Evolutionary conservation across 2,797 vertebrate genomes (phyloP).

Genomic region (Melanotaenia nigrans): DNA sequence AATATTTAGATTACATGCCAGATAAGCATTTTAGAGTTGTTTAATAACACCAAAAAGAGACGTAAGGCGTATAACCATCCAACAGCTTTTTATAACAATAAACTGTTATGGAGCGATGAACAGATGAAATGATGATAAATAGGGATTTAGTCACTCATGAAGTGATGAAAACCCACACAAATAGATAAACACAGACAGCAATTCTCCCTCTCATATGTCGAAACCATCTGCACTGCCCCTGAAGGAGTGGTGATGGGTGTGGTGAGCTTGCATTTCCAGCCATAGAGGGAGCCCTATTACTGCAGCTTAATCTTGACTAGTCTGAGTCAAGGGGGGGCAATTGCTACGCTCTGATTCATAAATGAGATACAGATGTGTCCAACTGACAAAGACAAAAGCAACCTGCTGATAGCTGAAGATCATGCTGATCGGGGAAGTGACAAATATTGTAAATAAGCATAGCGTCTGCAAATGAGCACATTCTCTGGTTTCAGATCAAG

Average conservation of each 20-base stretch:
- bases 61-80: not conserved
- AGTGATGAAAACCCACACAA: constrained; percentile 1
- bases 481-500: constrained; percentile 10
- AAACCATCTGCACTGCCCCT: constrained; percentile 16
- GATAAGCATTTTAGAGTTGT: not conserved
- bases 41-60: not conserved
- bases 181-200: not conserved
- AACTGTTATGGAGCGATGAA: constrained; percentile 29
- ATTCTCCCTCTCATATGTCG: not conserved
- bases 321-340: not conserved
- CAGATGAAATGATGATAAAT: constrained; percentile 15
- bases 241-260: constrained; percentile 36
- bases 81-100: constrained; percentile 14
- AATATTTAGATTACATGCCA: too few species aligned
- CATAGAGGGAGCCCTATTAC: constrained; percentile 43
- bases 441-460: not conserved
- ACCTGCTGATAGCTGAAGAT: not conserved
- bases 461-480: not conserved
- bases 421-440: not conserved
- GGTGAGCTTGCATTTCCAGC: constrained; percentile 53
- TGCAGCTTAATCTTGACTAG: constrained; percentile 10
- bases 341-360: constrained; percentile 17
- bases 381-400: not conserved
- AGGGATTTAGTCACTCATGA: constrained; percentile 32
- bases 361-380: not conserved